Evolutionary conservation across 2,797 vertebrate species (phyloP).

Genomic region (Microctenopoma lineatum): DNA sequence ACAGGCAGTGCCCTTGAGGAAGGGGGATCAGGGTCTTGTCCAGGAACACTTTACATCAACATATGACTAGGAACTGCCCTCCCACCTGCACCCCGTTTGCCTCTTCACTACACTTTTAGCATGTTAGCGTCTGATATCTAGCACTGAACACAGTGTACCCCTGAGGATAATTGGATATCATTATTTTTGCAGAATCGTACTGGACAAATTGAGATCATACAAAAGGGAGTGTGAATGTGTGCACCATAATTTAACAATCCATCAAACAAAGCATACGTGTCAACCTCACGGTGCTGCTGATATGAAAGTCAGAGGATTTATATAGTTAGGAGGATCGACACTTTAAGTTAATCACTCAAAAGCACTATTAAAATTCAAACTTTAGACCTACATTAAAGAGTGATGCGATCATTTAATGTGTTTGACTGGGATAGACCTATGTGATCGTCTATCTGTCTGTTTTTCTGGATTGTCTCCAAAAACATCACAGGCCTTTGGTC

Average conservation of each 20-base stretch:
- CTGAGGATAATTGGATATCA: neutral
- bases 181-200: neutral
- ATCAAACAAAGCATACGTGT: neutral
- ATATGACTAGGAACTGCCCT: too few relatives aligned
- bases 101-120: neutral
- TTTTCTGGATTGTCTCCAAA: constrained; percentile 69
- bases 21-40: too few relatives aligned
- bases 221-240: neutral
- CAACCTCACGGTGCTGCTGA: neutral
- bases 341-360: too few relatives aligned
- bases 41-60: too few relatives aligned
- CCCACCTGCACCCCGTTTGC: too few relatives aligned
- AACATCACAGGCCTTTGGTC: constrained; percentile 64
- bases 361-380: constrained; percentile 15
- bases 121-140: neutral
- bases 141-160: too few relatives aligned
- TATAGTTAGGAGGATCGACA: neutral
- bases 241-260: neutral
- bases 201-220: neutral
- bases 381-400: constrained; percentile 45
- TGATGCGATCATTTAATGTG: constrained; percentile 48
- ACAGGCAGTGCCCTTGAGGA: too few relatives aligned
- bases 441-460: constrained; percentile 56
- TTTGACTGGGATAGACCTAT: constrained; percentile 59
- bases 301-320: neutral